phyloP scores from a whole-genome alignment of 1,140 invertebrate genomes.

The Steinernema khuongi region DNA sequence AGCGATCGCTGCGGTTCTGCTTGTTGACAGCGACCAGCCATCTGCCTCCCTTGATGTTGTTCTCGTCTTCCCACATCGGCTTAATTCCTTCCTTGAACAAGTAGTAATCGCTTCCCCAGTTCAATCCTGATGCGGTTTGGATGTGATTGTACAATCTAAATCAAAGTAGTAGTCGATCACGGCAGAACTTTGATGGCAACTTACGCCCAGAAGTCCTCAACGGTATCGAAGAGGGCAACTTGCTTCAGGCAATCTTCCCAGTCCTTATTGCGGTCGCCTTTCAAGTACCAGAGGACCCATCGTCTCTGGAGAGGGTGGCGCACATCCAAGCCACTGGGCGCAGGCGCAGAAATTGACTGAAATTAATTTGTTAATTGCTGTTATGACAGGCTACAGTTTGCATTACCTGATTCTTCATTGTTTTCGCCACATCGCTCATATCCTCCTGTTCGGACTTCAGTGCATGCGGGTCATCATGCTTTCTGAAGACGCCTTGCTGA shows the following conservation, averaged over 20 bases:
- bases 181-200: no score
- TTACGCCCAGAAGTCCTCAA: constrained; percentile 94
- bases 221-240: constrained; percentile 86
- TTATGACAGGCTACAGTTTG: no score
- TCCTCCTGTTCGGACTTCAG: no score
- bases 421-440: no score
- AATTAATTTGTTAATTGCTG: no score
- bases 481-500: no score
- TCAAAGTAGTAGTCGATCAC: no score
- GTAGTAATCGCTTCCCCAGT: constrained; percentile 84
- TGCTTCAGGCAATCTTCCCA: constrained; percentile 92
- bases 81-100: constrained; percentile 82
- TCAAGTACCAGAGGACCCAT: constrained; percentile 97
- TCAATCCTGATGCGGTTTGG: constrained; percentile 80
- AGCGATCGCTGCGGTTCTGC: constrained; percentile 66
- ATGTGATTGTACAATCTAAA: constrained; percentile 71
- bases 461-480: no score
- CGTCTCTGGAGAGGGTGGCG: constrained; percentile 90
- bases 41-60: constrained; percentile 80
- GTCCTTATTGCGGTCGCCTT: constrained; percentile 76
- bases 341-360: no score
- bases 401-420: no score
- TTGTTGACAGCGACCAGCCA: constrained; percentile 72
- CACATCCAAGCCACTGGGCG: no score
- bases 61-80: constrained; percentile 96